phyloP scores from a whole-genome alignment of 1,140 invertebrate genomes.

The Ectropis grisescens region DNA sequence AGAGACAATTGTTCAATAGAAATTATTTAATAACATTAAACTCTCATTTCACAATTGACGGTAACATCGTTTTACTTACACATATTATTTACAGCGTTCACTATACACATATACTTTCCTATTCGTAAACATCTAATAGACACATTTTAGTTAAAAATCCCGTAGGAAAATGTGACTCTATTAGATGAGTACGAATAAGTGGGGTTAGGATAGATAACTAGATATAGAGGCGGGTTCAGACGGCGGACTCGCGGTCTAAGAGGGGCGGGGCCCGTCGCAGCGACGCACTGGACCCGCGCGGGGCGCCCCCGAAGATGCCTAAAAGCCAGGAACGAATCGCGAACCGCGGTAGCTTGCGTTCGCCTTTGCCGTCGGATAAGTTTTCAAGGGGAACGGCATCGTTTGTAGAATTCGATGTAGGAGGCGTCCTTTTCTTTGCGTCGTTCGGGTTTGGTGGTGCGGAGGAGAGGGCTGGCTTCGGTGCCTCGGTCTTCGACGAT shows the following conservation, averaged over 20 bases:
- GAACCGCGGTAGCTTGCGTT: constrained; percentile 61
- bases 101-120: constrained; percentile 33
- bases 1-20: constrained; percentile 57
- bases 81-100: constrained; percentile 64
- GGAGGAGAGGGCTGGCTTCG: constrained; percentile 64
- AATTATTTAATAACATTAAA: constrained; percentile 70
- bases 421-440: constrained; percentile 54
- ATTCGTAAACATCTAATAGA: no score
- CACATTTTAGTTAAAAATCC: no score
- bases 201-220: no score
- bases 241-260: constrained; percentile 60
- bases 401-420: constrained; percentile 73
- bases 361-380: constrained; percentile 67
- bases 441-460: constrained; percentile 53
- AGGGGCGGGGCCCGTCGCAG: constrained; percentile 71
- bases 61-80: constrained; percentile 69
- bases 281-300: constrained; percentile 75
- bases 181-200: no score
- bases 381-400: constrained; percentile 85
- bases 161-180: no score
- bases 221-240: constrained; percentile 22
- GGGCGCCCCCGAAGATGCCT: constrained; percentile 76
- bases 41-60: constrained; percentile 68
- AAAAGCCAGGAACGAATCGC: constrained; percentile 78
- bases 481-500: constrained; percentile 59